Evolutionary conservation across 2,797 vertebrate species (phyloP), one percentile per base, ranked within the genome.

Genomic region (Manis pentadactyla): DNA sequence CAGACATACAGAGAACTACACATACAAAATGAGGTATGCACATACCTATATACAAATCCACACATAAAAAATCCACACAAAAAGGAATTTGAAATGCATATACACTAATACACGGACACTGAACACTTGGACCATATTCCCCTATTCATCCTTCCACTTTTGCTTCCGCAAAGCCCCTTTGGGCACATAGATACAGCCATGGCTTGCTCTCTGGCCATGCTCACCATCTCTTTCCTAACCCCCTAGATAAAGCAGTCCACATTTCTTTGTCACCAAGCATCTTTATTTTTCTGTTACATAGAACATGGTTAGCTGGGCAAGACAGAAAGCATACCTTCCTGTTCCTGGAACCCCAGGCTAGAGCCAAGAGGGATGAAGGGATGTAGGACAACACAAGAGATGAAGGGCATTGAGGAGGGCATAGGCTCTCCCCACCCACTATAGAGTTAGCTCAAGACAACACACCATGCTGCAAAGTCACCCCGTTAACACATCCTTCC

Each of bases 281-380:
- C 98, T 99, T 99, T 99, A 98, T 99, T 99, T 97, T 98, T 98
- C 96, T 97, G 96, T 98, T 98, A 99, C 98, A 98, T 98, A 98
- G 98, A 99, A 98, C 98, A 99, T 96, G 93, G 96, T 98, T 98
- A 98, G 97, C 88, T 97, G 97, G 97, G 97, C 96, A 84, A 97
- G 97, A 98, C 39, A 85, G 98, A 95, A 98, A 98, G 97, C 42
- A 77, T 93, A 92, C 96, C 97, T 98, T 98, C 97, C 98, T 95
- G 91, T 98, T 98, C 97, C 97, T 97, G 97, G 96, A 96, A 98
- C 96, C 98, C 97, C 97, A 97, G 96, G 84, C 96, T 97, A 98
- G 98, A 98, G 97, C 98, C 93, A 97, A 98, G 97, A 94, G 94
- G 98, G 96, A 97, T 95, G 98, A 98, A 94, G 93, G 97, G 97